phyloP scores from a whole-genome alignment of 2,797 vertebrate species.

The Sarcoramphus papa region DNA sequence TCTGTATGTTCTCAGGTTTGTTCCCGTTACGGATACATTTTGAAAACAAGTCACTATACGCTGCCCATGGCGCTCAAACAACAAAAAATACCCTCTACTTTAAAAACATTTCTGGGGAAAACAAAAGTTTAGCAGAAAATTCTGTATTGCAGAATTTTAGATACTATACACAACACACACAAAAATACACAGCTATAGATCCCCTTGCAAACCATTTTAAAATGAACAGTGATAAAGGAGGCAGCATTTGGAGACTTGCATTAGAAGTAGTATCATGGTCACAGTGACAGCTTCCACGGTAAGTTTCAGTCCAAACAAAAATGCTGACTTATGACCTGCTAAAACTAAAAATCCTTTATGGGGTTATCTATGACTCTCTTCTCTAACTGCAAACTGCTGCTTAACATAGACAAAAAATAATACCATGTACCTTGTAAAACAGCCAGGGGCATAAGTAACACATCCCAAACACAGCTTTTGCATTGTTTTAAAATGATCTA shows the following conservation, averaged over 20 bases:
- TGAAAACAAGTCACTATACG: background rate
- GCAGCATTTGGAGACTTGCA: background rate
- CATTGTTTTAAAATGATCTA: background rate
- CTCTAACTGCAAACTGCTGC: background rate
- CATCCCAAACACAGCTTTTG: background rate
- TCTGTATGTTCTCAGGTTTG: background rate
- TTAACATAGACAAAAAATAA: background rate
- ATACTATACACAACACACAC: accelerated
- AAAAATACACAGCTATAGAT: background rate
- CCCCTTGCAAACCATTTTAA: background rate
- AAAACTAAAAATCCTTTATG: background rate
- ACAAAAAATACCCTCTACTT: background rate
- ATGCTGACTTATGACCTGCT: background rate
- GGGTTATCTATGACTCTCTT: background rate
- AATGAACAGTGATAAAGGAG: background rate
- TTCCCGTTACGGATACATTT: background rate
- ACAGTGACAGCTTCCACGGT: background rate
- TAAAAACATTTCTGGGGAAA: background rate
- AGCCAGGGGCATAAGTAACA: background rate
- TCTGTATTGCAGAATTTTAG: background rate
- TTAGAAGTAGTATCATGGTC: background rate
- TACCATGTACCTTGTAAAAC: background rate
- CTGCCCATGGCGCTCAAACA: background rate
- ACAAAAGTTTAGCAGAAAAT: background rate
- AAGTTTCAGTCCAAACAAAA: background rate